These are phyloP conservation scores for Hemistola chrysoprasaria DNA, from an alignment of 2,888 invertebrate species.

Conservation along the genomic window DNA sequence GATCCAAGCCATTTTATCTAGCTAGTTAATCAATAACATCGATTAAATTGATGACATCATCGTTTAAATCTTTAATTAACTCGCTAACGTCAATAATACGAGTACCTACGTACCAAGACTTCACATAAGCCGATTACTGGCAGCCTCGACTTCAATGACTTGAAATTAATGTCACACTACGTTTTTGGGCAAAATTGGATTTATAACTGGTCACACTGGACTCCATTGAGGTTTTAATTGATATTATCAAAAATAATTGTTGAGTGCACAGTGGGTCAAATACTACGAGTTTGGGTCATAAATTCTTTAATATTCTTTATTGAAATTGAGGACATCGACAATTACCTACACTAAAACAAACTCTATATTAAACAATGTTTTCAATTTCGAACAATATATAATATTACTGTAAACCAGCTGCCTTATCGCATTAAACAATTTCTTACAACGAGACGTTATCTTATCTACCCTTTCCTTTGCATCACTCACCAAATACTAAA, in stretches of 20 bases:
- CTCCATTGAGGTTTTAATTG: constrained; percentile 19
- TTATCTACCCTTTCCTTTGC: no score
- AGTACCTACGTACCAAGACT: constrained; percentile 24
- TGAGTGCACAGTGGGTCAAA: not conserved
- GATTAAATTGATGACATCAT: constrained; percentile 21
- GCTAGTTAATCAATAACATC: not conserved
- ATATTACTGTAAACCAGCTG: no score
- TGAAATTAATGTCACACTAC: constrained; percentile 24
- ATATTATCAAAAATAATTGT: not conserved
- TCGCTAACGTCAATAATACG: constrained; percentile 25
- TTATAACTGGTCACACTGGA: constrained; percentile 19
- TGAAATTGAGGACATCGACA: no score
- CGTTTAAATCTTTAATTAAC: constrained; percentile 27
- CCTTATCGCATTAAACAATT: no score
- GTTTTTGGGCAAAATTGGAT: constrained; percentile 13
- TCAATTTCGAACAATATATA: no score
- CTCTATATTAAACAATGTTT: no score
- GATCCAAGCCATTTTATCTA: no score
- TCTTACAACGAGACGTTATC: no score
- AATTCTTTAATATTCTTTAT: no score
- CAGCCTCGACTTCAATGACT: constrained; percentile 23
- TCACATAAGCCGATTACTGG: constrained; percentile 28
- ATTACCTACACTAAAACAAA: no score
- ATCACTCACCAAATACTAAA: no score
- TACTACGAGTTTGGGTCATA: not conserved